phyloP scores from a whole-genome alignment of 2,888 invertebrate species.

The Luperina testacea region DNA sequence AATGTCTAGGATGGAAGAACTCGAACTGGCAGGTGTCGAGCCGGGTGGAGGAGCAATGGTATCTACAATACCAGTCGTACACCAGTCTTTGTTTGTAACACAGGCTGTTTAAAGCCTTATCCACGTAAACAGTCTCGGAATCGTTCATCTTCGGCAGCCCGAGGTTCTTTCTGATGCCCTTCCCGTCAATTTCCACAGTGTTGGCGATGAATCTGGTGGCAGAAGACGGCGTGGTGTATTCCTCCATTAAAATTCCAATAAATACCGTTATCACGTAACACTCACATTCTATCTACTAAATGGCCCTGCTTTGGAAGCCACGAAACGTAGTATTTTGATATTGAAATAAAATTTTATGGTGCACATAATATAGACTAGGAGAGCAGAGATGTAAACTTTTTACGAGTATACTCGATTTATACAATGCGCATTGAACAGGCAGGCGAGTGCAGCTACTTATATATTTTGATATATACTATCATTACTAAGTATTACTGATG shows the following conservation, averaged over 20 bases:
- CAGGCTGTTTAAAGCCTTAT: slow-evolving; percentile 81
- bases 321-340: slow-evolving; percentile 57
- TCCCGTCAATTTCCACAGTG: slow-evolving; percentile 83
- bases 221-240: slow-evolving; percentile 72
- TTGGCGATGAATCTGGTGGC: slow-evolving; percentile 84
- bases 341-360: slow-evolving; percentile 63
- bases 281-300: slow-evolving; percentile 34
- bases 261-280: slow-evolving; percentile 41
- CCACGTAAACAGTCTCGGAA: slow-evolving; percentile 80
- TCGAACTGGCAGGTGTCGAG: slow-evolving; percentile 73
- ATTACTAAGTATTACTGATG: neutral
- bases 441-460: slow-evolving; percentile 11
- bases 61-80: slow-evolving; percentile 79
- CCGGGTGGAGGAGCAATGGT: slow-evolving; percentile 71
- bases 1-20: slow-evolving; percentile 74
- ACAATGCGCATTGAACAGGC: slow-evolving; percentile 25
- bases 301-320: slow-evolving; percentile 47
- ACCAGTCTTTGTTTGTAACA: slow-evolving; percentile 70
- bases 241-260: slow-evolving; percentile 46
- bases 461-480: neutral
- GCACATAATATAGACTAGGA: slow-evolving; percentile 47
- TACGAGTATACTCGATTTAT: slow-evolving; percentile 46
- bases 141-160: slow-evolving; percentile 87
- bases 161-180: slow-evolving; percentile 85
- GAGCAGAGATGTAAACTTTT: slow-evolving; percentile 54